Base-by-base conservation (phyloP, 2,113 vertebrate species). In the Pelusios castaneus region DNA sequence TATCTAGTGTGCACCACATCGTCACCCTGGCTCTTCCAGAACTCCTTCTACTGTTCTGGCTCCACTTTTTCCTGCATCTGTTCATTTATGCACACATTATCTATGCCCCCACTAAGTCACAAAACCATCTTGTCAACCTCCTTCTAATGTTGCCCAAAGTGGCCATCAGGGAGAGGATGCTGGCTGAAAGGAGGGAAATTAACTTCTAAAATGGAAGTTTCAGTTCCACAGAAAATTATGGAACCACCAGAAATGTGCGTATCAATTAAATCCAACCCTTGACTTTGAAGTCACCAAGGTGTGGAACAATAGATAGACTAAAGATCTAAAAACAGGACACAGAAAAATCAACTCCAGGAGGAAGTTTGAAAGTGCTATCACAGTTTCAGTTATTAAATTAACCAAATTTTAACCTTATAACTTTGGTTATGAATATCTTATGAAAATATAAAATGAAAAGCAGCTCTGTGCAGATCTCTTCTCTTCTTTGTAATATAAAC, bases 401-500 rank as follows among this genome's bases (percentile, higher is more conserved):
- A 27, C 24, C 31, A 87, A 79, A 85, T 1, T 10, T 21, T 6
- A 81, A n/a, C 29, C 12, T 67, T 55, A 75, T 14, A 82, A 10
- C 31, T 82, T 89, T 8, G 14, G 58, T 24, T 51, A 34, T 17
- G 55, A 60, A 70, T 11, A 10, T 12, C 16, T 25, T 75, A 80
- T 12, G 5, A 16, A 75, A 79, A 84, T 8, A 51, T 0, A 85
- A 1, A 9, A 87, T 25, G 2, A 82, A 82, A 77, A 82, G 12
- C 3, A 73, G 55, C 8, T 0, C 0, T 3, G 2, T 81, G 45
- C 24, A 87, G 51, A 63, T 78, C 34, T 22, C 11, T 60, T 24
- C 29, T 13, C 4, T 21, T 14, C 38, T 25, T 52, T 56, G 24
- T 12, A 84, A 41, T 47, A 29, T 0, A 12, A 49, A 45, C 58